Percentiles rank a stretch among this genome's conserved stretches.
Conservation (phyloP, 2,797 vertebrate genomes). For the Austrolebias charrua region DNA sequence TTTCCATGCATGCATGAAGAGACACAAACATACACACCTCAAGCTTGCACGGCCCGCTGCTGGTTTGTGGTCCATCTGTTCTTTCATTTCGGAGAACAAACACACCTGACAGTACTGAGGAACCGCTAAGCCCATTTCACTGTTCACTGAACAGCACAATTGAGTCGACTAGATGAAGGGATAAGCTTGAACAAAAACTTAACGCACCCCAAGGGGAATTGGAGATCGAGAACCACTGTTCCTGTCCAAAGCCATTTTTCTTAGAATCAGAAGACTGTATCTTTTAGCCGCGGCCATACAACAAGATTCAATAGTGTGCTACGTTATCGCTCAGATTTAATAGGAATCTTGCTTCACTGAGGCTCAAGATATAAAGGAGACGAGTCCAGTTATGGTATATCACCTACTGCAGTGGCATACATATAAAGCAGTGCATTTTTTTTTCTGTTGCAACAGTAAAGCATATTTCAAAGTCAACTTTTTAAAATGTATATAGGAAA, state of each 20-base stretch:
- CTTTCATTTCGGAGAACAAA: conserved; percentile 79
- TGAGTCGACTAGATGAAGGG: conserved; percentile 77
- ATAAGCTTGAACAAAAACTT: conserved; percentile 78
- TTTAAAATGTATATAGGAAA: background rate
- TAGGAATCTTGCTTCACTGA: conserved; percentile 43
- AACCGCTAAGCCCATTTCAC: conserved; percentile 80
- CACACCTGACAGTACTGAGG: conserved; percentile 77
- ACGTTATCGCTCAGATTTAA: conserved; percentile 43
- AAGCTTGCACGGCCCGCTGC: conserved; percentile 48
- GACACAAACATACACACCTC: conserved; percentile 35
- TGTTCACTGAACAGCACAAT: conserved; percentile 79
- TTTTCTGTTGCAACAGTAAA: conserved; percentile 7
- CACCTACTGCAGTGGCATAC: conserved; percentile 1
- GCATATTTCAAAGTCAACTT: background rate
- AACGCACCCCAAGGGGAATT: conserved; percentile 65
- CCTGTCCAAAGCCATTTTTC: conserved; percentile 73
- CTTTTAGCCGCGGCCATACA: conserved; percentile 56
- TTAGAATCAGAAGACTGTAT: conserved; percentile 73
- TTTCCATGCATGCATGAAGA: conserved; percentile 20
- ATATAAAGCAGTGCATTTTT: background rate
- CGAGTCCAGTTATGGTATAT: conserved; percentile 19
- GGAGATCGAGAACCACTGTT: conserved; percentile 73
- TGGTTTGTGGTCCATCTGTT: conserved; percentile 73
- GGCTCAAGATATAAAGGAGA: conserved; percentile 30
- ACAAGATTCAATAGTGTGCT: conserved; percentile 52